These are phyloP conservation scores for Argynnis bischoffii DNA, from an alignment of 2,888 invertebrate genomes.

Conservation along the genomic window DNA sequence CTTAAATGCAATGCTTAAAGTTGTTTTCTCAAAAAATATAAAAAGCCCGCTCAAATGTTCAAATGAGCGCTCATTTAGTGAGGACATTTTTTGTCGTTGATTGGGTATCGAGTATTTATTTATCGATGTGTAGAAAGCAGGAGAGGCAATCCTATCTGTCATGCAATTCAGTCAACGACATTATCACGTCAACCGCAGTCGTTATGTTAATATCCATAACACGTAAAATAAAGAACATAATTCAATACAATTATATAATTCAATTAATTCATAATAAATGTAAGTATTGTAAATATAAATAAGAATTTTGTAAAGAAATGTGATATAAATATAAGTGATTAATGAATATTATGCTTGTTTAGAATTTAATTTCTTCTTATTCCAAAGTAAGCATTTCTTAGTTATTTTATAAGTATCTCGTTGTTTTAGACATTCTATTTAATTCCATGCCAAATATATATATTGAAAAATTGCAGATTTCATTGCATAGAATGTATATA, in stretches of 20 bases:
- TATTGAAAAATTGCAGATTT: too few species aligned
- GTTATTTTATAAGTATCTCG: background rate
- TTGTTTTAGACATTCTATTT: background rate
- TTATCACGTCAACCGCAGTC: too few species aligned
- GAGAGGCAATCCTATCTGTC: too few species aligned
- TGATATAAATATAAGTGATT: slow-evolving; percentile 59
- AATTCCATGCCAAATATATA: background rate
- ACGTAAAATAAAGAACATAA: background rate
- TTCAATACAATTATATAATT: slow-evolving; percentile 2
- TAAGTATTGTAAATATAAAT: slow-evolving; percentile 46
- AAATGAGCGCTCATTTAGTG: too few species aligned
- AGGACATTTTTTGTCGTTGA: too few species aligned
- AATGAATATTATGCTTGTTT: slow-evolving; percentile 20
- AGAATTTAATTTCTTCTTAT: slow-evolving; percentile 26
- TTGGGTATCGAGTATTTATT: too few species aligned
- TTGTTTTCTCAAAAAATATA: too few species aligned
- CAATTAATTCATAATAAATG: slow-evolving; percentile 28
- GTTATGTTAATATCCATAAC: background rate
- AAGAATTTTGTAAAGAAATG: slow-evolving; percentile 58
- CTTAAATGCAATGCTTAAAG: too few species aligned
- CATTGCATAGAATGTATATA: too few species aligned
- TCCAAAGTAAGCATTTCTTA: slow-evolving; percentile 4
- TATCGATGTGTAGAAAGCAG: too few species aligned
- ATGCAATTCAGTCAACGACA: too few species aligned
- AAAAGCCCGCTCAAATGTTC: too few species aligned